Evolutionary conservation across 2,888 invertebrate genomes (phyloP), one percentile per base, ranked within the genome.

Genomic region (Lymantria monacha): DNA sequence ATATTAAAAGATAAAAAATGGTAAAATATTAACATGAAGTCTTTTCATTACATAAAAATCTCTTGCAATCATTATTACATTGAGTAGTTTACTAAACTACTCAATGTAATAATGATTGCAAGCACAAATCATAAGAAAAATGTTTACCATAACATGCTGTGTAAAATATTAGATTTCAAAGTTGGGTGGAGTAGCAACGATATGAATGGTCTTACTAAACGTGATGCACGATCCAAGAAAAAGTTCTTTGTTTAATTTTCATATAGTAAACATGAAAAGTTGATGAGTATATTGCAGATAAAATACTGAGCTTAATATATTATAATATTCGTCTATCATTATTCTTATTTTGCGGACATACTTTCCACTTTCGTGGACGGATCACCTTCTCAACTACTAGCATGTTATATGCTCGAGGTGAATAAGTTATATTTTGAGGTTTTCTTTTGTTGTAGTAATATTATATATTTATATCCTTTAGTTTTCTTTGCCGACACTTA

Each of bases 161-260:
- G 65, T 63, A 65, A 72, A 71, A 70, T 72, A 79, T 79, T 73
- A 72, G 63, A 70, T 81, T 75, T 71, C 71, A 76, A 76, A 80
- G 74, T 66, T 57, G 55, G 61, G 64, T 70, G 66, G 68, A 61
- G 63, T 59, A 49, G 48, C 49, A 58, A 54, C 63, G 55, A 69
- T 49, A 57, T 61, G 64, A 71, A 70, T 61, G 69, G 66, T 58
- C 58, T 49, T 59, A 54, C 49, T 67, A 59, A 66, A 57, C 49
- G 44, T 46, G 52, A 47, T 63, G 51, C 55, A 55, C 15, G 33
- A 9, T 33, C 33, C 33, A 33, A 33, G 33, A 10, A 33, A 33
- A 10, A 9, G 33, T 33, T 33, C 33, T 33, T 33, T 33, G 33
- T 33, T 33, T 33, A 33, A 1, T 33, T 33, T 33, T 33, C 33